Base-by-base conservation (phyloP, 2,888 invertebrate genomes). In the Nymphalis polychloros region DNA sequence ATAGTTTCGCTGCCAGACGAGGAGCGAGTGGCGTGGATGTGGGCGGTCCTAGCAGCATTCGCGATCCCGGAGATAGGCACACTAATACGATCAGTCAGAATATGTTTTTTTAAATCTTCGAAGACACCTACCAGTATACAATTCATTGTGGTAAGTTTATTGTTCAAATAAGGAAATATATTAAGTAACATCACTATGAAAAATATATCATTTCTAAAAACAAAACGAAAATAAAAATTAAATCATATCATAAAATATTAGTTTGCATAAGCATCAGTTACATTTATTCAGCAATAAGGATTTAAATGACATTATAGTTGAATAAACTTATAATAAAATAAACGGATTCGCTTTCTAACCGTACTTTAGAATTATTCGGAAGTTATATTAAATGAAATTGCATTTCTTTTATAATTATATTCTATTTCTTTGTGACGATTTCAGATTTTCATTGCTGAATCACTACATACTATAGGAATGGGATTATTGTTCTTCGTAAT, bases 21-120 rank as follows among this genome's bases (percentile, higher is more conserved):
- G 77, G 98, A 98, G 88, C 94, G 97, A 65, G 96, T 98, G 73
- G 97, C 96, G 59, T 98, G 98, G 98, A 96, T 97, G 87, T 98
- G 98, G 98, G 97, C 97, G 70, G 87, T 98, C 63, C 90, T 98
- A 64, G 96, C 98, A 74, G 97, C 97, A 3, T 97, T 97, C 81
- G 94, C 97, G 49, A 95, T 98, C 63, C 98, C 98, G 0, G 98
- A 98, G 90, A 91, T 97, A 68, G 97, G 98, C 64, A 95, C 97
- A 2, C 92, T 98, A 72, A 96, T 98, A 78, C 94, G 98, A 67
- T 95, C 98, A 35, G 92, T 95, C 63, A 94, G 98, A 80, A 98
- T 98, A 84, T 97, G 97, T 84, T 95, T 97, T 84, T 98, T 98
- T 93, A 98, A 98, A 84, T 96, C 97, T 0, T 97, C 96, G 82